phyloP scores from a whole-genome alignment of 2,888 invertebrate genomes.

The Cephalotes varians region DNA sequence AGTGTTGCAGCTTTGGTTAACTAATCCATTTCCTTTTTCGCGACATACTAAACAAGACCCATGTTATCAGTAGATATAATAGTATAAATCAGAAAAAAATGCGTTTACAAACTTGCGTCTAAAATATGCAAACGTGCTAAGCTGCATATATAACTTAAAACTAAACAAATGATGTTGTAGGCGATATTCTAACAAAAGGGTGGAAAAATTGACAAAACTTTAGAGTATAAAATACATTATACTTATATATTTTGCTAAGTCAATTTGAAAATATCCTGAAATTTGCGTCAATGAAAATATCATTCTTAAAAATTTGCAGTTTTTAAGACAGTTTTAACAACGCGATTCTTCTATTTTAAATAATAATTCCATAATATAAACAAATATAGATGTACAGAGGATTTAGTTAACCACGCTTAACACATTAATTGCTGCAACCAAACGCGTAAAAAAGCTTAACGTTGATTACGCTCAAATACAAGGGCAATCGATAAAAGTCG shows the following conservation, averaged over 20 bases:
- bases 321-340: slow-evolving; percentile 8
- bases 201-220: slow-evolving; percentile 10
- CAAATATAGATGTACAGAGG: slow-evolving; percentile 3
- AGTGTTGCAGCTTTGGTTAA: slow-evolving; percentile 45
- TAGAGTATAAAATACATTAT: slow-evolving; percentile 26
- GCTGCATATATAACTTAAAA: slow-evolving; percentile 3
- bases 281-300: background rate
- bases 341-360: slow-evolving; percentile 27
- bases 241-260: slow-evolving; percentile 18
- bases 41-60: background rate
- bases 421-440: slow-evolving; percentile 48
- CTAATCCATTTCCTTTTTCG: slow-evolving; percentile 10
- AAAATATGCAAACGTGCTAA: background rate
- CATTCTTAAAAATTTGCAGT: slow-evolving; percentile 7
- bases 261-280: slow-evolving; percentile 14
- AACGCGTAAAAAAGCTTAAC: slow-evolving; percentile 58
- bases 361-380: slow-evolving; percentile 20
- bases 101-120: background rate
- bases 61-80: background rate
- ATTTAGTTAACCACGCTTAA: slow-evolving; percentile 57
- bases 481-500: slow-evolving; percentile 81
- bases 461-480: slow-evolving; percentile 75
- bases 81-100: background rate
- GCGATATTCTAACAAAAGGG: background rate
- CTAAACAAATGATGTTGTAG: background rate